These are phyloP conservation scores for Drosophila auraria DNA, from an alignment of 1,140 invertebrate genomes.

Conservation along the genomic window DNA sequence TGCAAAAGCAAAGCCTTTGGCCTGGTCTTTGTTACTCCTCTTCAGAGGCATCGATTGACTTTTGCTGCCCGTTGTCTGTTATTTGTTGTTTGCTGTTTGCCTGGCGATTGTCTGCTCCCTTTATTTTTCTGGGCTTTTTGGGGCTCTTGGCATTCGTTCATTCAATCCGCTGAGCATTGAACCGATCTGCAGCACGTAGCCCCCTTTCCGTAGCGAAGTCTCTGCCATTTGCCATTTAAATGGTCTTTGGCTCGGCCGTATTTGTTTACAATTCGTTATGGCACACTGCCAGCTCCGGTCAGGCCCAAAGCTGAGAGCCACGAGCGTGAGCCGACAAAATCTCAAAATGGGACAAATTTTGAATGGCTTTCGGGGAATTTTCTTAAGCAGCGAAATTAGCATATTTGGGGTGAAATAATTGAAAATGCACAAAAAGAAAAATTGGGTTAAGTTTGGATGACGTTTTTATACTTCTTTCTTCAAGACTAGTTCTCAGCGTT, in stretches of 20 bases:
- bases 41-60: conserved; percentile 69
- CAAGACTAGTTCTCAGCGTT: neutral
- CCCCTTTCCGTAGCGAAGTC: conserved; percentile 16
- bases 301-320: conserved; percentile 25
- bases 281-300: conserved; percentile 45
- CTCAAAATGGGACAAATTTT: conserved; percentile 57
- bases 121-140: conserved; percentile 30
- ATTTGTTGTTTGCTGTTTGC: conserved; percentile 50
- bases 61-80: conserved; percentile 54
- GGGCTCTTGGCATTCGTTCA: conserved; percentile 39
- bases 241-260: conserved; percentile 42
- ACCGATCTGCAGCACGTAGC: conserved; percentile 45
- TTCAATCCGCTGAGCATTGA: conserved; percentile 46
- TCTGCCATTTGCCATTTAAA: conserved; percentile 73
- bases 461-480: neutral
- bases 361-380: conserved; percentile 31
- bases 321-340: conserved; percentile 44
- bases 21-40: conserved; percentile 63
- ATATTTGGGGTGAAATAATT: conserved; percentile 26
- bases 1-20: conserved; percentile 20
- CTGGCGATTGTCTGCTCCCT: conserved; percentile 55
- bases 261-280: conserved; percentile 77
- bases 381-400: conserved; percentile 39
- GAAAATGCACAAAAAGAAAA: neutral
- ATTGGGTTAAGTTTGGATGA: neutral